Conservation (phyloP, 2,797 vertebrate genomes). For the Tauraco hartlaubi region DNA sequence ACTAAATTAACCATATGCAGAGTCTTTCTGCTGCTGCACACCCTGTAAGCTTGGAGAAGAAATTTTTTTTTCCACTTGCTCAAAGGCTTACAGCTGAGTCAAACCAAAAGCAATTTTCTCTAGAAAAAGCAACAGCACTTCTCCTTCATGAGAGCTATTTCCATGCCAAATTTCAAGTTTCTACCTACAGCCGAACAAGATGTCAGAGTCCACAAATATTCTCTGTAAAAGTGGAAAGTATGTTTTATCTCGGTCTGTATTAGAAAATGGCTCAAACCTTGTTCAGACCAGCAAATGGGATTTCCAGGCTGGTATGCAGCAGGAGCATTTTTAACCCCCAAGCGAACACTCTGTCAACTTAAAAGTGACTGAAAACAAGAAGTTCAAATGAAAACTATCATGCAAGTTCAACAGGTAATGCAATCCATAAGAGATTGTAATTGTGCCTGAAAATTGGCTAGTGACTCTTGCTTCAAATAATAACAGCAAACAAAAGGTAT, state of each 20-base stretch:
- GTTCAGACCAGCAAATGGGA: neutral
- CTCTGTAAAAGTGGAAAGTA: neutral
- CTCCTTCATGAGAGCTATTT: constrained; percentile 26
- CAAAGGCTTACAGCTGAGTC: constrained; percentile 6
- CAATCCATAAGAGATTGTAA: neutral
- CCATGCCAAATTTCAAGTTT: constrained; percentile 35
- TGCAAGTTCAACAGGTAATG: neutral
- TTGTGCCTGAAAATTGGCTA: neutral
- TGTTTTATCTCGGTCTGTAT: neutral
- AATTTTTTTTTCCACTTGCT: neutral
- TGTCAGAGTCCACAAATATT: neutral
- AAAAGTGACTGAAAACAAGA: neutral
- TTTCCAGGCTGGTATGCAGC: neutral
- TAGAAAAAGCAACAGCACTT: constrained; percentile 13
- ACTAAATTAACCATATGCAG: constrained; percentile 2
- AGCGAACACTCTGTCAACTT: neutral
- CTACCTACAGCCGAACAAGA: constrained; percentile 23
- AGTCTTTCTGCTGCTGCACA: neutral
- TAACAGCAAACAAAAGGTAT: neutral
- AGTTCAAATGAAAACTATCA: neutral
- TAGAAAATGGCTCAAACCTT: neutral
- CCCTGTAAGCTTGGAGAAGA: neutral
- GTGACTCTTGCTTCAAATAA: neutral
- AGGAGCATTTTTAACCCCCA: neutral
- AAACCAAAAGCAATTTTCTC: constrained; percentile 37